These are phyloP conservation scores for Mechanitis mazaeus DNA, from an alignment of 2,888 invertebrate genomes.

Conservation along the genomic window DNA sequence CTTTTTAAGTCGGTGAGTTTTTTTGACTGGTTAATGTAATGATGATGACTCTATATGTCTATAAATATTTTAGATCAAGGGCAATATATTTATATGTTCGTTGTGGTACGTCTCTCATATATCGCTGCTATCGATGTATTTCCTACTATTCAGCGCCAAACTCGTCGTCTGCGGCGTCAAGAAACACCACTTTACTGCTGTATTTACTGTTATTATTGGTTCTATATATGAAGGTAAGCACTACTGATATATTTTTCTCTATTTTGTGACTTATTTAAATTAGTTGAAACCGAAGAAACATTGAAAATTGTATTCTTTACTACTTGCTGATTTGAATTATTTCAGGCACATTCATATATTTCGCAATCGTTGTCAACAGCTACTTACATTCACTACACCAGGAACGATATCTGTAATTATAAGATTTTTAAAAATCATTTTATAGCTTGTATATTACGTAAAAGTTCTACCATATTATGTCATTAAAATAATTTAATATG, in stretches of 20 bases:
- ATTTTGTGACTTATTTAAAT: too few relatives aligned
- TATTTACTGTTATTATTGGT: constrained; percentile 31
- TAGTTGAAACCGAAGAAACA: too few relatives aligned
- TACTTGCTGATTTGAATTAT: neutral
- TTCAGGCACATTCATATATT: constrained; percentile 43
- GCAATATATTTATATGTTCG: constrained; percentile 37
- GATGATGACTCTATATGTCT: too few relatives aligned
- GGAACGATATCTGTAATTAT: constrained; percentile 31
- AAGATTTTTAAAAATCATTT: constrained; percentile 4
- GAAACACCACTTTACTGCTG: constrained; percentile 27
- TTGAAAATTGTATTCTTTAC: neutral
- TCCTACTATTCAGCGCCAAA: constrained; percentile 38
- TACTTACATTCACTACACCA: constrained; percentile 37
- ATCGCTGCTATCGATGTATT: constrained; percentile 42
- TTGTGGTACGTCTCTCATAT: constrained; percentile 57
- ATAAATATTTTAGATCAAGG: constrained; percentile 34
- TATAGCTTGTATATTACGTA: neutral
- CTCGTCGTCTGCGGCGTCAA: constrained; percentile 28
- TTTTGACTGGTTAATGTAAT: too few relatives aligned
- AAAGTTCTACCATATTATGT: too few relatives aligned
- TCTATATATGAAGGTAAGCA: constrained; percentile 38
- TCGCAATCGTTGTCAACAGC: constrained; percentile 42
- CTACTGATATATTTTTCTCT: neutral
- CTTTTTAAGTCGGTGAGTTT: too few relatives aligned
- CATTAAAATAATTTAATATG: too few relatives aligned